Base-by-base conservation (phyloP, 2,797 vertebrate genomes). In the Pseudomugil gertrudae region DNA sequence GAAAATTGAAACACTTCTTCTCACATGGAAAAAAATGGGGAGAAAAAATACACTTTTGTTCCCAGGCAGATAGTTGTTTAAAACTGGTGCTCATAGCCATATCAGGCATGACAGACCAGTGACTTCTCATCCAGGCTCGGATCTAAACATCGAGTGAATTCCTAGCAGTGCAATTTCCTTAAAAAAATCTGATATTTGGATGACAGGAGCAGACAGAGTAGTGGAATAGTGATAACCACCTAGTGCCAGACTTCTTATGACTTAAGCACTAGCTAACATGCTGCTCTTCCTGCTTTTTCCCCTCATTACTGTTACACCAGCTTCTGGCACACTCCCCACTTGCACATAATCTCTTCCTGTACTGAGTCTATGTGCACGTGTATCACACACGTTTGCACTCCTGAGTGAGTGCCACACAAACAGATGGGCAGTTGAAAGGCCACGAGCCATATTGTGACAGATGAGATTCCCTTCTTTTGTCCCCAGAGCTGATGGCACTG, bases 341-440 rank as follows among this genome's bases (percentile, higher is more conserved):
- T 58, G 53, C 30, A 15, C 78, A 71, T 71, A 63, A 43, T 61
- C 57, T 52, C 59, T 27, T 62, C 66, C 45, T 30, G 10, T 40
- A 9, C 65, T 62, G 61, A 33, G 36, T 36, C 73, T 47, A 67
- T 1, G 15, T 48, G 76, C 7, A 0, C 19, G 57, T 9, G 70
- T 52, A 77, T 80, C 77, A 80, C 77, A 72, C 69, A 73, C 76
- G 82, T 87, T 83, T 75, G 77, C 53, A 58, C 67, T 75, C 27
- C 72, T 1, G 73, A 73, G 63, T 55, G 63, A 81, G 82, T 76
- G 87, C 94, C 91, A 92, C 91, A 90, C 89, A 92, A 92, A 91
- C 92, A 95, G 94, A 95, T 93, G 93, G 93, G 87, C 87, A 93
- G 94, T 93, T 94, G 90, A 95, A 95, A 94, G 93, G 94, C 95